phyloP scores from a whole-genome alignment of 1,140 invertebrate species.

The Aphis gossypii region DNA sequence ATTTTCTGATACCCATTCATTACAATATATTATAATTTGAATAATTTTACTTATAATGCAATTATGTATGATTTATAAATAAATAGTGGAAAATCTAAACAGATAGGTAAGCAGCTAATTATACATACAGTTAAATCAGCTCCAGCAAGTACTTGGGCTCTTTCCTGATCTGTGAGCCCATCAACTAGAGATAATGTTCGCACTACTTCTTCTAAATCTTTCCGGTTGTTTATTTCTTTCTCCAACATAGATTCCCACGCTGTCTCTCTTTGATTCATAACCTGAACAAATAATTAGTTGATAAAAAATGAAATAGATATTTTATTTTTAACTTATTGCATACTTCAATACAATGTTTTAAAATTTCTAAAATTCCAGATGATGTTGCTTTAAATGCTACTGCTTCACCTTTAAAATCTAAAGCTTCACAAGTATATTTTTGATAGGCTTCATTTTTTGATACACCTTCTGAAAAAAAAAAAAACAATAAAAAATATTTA shows the following conservation, averaged over 20 bases:
- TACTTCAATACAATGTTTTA: constrained; percentile 92
- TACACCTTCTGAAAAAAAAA: constrained; percentile 35
- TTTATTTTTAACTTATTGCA: neutral
- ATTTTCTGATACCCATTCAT: neutral
- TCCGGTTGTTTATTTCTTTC: constrained; percentile 49
- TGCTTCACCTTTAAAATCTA: constrained; percentile 92
- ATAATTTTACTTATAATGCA: neutral
- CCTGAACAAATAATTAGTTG: neutral
- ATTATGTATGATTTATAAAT: neutral
- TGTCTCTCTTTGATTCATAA: constrained; percentile 52
- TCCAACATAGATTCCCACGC: constrained; percentile 48
- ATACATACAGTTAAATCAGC: constrained; percentile 44
- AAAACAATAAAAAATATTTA: neutral
- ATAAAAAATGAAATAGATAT: neutral
- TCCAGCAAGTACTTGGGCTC: constrained; percentile 43
- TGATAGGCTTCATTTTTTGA: constrained; percentile 51
- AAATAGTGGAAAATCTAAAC: neutral
- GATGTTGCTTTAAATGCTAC: constrained; percentile 96
- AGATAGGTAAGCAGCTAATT: neutral
- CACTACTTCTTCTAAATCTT: constrained; percentile 53
- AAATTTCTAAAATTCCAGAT: constrained; percentile 84
- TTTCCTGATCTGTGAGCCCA: constrained; percentile 47
- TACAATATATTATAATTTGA: neutral
- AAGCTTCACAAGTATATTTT: constrained; percentile 63
- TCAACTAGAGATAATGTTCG: constrained; percentile 49